Conservation (phyloP, 2,113 vertebrate genomes). For the Bombycilla garrulus region DNA sequence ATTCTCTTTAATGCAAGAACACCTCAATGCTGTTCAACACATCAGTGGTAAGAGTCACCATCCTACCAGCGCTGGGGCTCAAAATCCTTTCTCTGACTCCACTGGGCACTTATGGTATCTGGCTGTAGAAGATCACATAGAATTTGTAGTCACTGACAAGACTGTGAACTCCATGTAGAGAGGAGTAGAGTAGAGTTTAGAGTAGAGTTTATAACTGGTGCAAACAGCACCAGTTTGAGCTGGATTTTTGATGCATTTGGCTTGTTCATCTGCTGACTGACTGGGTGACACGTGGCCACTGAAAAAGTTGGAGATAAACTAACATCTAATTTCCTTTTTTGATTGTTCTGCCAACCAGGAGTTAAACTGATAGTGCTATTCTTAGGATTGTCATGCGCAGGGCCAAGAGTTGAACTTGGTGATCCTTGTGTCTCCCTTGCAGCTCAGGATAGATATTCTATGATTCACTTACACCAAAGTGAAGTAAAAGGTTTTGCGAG, state of each 20-base stretch:
- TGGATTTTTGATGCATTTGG: neutral
- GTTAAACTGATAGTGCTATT: neutral
- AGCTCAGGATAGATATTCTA: neutral
- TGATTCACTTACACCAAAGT: neutral
- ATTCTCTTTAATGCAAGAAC: neutral
- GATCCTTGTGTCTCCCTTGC: neutral
- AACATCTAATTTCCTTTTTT: neutral
- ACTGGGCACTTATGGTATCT: neutral
- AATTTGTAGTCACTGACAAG: neutral
- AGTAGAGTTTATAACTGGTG: neutral
- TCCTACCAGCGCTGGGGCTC: neutral
- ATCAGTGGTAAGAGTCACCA: neutral
- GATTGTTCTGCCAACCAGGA: neutral
- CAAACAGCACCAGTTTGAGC: neutral
- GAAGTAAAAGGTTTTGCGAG: neutral
- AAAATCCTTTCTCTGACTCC: neutral
- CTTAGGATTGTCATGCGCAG: neutral
- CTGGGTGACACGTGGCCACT: too few species aligned
- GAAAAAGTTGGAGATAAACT: neutral
- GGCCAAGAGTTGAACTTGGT: neutral
- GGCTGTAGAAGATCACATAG: neutral
- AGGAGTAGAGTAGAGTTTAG: neutral
- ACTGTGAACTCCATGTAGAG: neutral
- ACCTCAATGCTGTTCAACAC: fast-evolving
- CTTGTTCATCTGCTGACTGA: neutral